Evolutionary conservation across 2,888 invertebrate species (phyloP).

Genomic region (Phragmatobia fuliginosa): DNA sequence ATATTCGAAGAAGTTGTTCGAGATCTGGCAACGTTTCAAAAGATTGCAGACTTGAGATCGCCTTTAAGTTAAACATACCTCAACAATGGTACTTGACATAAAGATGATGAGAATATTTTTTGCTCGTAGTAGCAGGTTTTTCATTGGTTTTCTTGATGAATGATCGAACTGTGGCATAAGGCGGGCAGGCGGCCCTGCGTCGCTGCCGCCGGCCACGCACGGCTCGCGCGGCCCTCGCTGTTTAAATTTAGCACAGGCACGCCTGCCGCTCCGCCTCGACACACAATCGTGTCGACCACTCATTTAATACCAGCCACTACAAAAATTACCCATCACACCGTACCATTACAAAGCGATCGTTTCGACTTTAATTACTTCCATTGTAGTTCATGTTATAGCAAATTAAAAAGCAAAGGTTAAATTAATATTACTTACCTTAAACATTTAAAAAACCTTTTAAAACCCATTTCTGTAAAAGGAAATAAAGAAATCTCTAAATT

Average conservation of each 20-base stretch:
- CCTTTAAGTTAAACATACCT: background rate
- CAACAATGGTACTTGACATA: background rate
- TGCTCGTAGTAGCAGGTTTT: background rate
- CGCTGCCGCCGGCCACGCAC: conserved; percentile 58
- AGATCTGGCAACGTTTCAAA: background rate
- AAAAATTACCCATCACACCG: conserved; percentile 45
- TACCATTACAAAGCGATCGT: conserved; percentile 17
- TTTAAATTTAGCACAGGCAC: conserved; percentile 83
- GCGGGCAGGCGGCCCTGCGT: conserved; percentile 58
- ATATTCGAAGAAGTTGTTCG: conserved; percentile 29
- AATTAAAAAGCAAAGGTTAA: background rate
- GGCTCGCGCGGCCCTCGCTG: conserved; percentile 75
- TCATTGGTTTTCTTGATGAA: conserved; percentile 65
- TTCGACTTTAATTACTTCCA: conserved; percentile 6
- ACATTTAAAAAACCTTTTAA: background rate
- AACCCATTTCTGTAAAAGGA: background rate
- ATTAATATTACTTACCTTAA: background rate
- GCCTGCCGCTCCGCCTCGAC: conserved; percentile 74
- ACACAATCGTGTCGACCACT: conserved; percentile 78
- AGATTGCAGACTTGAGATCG: background rate
- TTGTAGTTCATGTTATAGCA: conserved; percentile 4
- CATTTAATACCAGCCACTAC: conserved; percentile 59
- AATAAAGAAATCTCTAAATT: too few species aligned
- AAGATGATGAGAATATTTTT: background rate
- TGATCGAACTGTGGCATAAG: conserved; percentile 61